A percentile compares a stretch with the other conserved stretches of the same genome.
Evolutionary conservation across 2,113 vertebrate species (phyloP).

Genomic region (Melanerpes formicivorus): DNA sequence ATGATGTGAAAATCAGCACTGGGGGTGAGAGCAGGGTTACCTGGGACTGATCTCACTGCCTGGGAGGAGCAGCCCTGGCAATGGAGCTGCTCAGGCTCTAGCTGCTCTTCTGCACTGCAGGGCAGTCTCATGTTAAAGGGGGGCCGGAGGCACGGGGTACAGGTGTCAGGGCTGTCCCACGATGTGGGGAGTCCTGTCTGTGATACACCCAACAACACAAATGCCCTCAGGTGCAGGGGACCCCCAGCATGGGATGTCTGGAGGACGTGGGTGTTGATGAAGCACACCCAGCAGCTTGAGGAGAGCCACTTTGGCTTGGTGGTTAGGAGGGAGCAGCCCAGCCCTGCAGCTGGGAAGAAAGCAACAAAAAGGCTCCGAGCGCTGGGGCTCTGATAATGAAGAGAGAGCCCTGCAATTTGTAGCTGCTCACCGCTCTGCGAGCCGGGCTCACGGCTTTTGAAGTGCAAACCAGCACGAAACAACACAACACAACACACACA

Average conservation of each 20-base stretch:
- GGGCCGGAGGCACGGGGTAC: background rate
- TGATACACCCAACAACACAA: background rate
- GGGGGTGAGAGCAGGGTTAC: background rate
- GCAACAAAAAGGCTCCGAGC: background rate
- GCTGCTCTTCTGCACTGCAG: background rate
- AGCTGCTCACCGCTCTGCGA: background rate
- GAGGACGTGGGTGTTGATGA: accelerated
- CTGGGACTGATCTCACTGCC: background rate
- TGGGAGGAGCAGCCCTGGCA: background rate
- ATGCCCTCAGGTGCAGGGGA: background rate
- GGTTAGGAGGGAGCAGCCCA: background rate
- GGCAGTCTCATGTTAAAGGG: background rate
- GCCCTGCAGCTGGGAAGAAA: background rate
- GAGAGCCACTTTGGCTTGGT: background rate
- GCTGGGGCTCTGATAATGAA: accelerated
- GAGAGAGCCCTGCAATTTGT: background rate
- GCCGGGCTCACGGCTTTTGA: background rate
- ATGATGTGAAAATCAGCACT: background rate
- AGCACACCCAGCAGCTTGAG: background rate
- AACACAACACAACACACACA: background rate
- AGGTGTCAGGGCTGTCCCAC: background rate
- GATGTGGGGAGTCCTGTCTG: background rate
- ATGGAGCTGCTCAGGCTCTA: accelerated
- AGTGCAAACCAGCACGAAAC: background rate
- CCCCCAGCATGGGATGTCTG: background rate